These are phyloP conservation scores for Octonoba sinensis DNA, from an alignment of 2,888 invertebrate species.

Conservation along the genomic window DNA sequence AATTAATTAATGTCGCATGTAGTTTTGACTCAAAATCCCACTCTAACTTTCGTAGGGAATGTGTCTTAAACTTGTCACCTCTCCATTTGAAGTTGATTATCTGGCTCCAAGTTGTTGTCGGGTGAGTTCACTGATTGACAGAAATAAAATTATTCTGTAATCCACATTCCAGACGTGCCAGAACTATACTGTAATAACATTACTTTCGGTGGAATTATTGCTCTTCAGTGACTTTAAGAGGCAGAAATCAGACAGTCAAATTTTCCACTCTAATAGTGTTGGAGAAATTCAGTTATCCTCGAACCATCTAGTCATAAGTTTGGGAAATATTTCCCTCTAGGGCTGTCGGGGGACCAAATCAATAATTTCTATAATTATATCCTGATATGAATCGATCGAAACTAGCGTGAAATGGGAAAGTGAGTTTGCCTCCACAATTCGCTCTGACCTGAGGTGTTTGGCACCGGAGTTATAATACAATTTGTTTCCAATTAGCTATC, in stretches of 20 bases:
- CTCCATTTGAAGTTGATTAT: background rate
- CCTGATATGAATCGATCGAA: conserved; percentile 52
- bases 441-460: conserved; percentile 20
- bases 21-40: too few species aligned
- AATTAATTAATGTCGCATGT: too few species aligned
- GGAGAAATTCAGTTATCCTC: conserved; percentile 56
- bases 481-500: conserved; percentile 56
- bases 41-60: too few species aligned
- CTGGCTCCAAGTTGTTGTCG: conserved; percentile 8
- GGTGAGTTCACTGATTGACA: conserved; percentile 34
- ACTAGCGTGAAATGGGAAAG: conserved; percentile 39
- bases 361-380: conserved; percentile 61
- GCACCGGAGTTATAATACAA: conserved; percentile 38
- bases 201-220: conserved; percentile 44
- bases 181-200: conserved; percentile 50
- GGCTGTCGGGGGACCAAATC: conserved; percentile 51
- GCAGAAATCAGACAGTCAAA: conserved; percentile 59
- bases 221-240: conserved; percentile 48
- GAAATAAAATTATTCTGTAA: conserved; percentile 48
- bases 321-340: conserved; percentile 56
- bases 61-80: too few species aligned
- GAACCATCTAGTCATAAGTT: conserved; percentile 54
- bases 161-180: conserved; percentile 29
- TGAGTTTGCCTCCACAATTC: conserved; percentile 29
- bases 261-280: conserved; percentile 60